Conservation (phyloP, 2,113 vertebrate genomes). For the Arvicanthis niloticus region DNA sequence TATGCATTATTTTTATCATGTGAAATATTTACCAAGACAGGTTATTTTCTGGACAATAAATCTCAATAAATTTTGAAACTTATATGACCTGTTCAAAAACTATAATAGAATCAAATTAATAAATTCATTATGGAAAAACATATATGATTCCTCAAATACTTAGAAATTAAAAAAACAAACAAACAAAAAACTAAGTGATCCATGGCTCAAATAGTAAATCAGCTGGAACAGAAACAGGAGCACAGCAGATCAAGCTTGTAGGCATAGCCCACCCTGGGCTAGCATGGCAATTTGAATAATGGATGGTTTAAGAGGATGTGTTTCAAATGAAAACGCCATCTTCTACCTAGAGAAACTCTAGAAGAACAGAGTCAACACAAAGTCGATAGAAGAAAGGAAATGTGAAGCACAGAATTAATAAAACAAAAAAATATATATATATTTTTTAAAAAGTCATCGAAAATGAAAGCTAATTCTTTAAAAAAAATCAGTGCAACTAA, state of each 20-base stretch:
- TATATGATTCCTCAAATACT: constrained; percentile 37
- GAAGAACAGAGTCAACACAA: constrained; percentile 27
- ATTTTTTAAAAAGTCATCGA: constrained; percentile 5
- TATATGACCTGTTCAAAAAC: constrained; percentile 6
- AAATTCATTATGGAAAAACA: constrained; percentile 44
- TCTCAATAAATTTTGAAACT: constrained; percentile 55
- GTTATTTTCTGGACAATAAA: constrained; percentile 18
- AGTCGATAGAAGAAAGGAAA: constrained; percentile 20
- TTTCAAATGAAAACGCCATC: constrained; percentile 18
- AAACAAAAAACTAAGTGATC: constrained; percentile 14
- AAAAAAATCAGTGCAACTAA: constrained; percentile 46
- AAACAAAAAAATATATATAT: constrained; percentile 15
- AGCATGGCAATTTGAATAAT: constrained; percentile 24
- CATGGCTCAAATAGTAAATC: neutral
- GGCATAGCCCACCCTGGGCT: neutral
- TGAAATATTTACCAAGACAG: constrained; percentile 32
- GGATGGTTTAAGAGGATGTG: constrained; percentile 42
- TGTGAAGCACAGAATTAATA: neutral
- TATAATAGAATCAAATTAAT: constrained; percentile 50
- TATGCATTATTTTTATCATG: constrained; percentile 46
- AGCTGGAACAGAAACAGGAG: constrained; percentile 43
- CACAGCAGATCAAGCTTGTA: neutral
- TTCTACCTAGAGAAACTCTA: constrained; percentile 4
- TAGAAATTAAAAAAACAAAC: constrained; percentile 13
- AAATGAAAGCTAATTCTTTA: constrained; percentile 45